A percentile compares a stretch with the other conserved stretches of the same genome.
These are phyloP conservation scores for Thera britannica DNA, from an alignment of 2,888 invertebrate species.

Conservation along the genomic window DNA sequence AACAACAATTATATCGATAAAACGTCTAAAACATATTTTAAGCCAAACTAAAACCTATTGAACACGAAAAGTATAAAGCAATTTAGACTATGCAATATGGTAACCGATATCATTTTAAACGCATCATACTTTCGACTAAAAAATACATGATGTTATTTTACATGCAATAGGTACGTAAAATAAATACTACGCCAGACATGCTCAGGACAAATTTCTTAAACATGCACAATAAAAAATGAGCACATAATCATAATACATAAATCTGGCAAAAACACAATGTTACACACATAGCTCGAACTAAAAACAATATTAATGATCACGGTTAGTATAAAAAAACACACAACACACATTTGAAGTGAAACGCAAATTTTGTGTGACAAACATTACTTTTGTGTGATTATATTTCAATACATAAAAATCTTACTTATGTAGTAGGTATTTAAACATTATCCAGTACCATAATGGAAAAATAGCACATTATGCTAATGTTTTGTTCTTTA, in stretches of 20 bases:
- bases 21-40: background rate
- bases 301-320: conserved; percentile 21
- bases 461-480: conserved; percentile 38
- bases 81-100: background rate
- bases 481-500: conserved; percentile 29
- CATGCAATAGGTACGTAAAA: conserved; percentile 11
- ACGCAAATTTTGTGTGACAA: conserved; percentile 8
- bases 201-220: background rate
- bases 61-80: background rate
- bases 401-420: background rate
- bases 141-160: background rate
- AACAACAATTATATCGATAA: too few species aligned
- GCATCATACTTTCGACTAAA: too few species aligned
- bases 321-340: conserved; percentile 20
- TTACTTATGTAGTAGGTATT: conserved; percentile 18
- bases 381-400: conserved; percentile 2
- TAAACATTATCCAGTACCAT: conserved; percentile 36
- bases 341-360: conserved; percentile 7
- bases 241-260: conserved; percentile 7
- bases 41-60: background rate
- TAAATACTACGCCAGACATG: conserved; percentile 10
- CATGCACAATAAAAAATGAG: conserved; percentile 4
- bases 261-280: background rate
- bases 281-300: background rate
- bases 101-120: too few species aligned